These are phyloP conservation scores for Tinea trinotella DNA, from an alignment of 2,888 invertebrate genomes.

Conservation along the genomic window DNA sequence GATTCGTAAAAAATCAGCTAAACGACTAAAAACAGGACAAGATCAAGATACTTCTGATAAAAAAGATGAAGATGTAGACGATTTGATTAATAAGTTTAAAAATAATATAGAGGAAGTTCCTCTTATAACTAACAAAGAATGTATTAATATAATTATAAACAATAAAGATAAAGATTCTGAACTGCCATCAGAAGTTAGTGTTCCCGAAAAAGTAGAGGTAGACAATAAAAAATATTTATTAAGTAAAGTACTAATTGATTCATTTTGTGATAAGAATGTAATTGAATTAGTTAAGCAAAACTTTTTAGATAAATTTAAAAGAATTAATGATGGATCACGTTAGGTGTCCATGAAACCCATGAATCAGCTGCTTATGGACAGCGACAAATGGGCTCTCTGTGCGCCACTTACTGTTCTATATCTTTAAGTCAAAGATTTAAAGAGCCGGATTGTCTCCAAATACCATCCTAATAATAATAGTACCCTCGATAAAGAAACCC, in stretches of 20 bases:
- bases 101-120: constrained; percentile 43
- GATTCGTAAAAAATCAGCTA: constrained; percentile 43
- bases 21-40: constrained; percentile 51
- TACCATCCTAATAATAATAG: no score
- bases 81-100: constrained; percentile 37
- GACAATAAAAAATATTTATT: constrained; percentile 43
- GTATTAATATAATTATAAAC: constrained; percentile 43
- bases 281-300: constrained; percentile 69
- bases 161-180: constrained; percentile 41
- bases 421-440: no score
- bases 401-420: no score
- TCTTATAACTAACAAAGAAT: constrained; percentile 35
- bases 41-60: constrained; percentile 25
- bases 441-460: no score
- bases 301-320: constrained; percentile 44
- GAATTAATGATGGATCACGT: no score
- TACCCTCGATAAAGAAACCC: no score
- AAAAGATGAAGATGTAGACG: constrained; percentile 38
- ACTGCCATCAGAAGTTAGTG: constrained; percentile 24
- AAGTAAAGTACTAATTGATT: constrained; percentile 72
- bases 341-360: no score
- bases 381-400: no score
- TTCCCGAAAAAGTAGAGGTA: constrained; percentile 50
- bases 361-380: no score
- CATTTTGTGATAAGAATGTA: constrained; percentile 75